Percentiles rank a stretch among this genome's conserved stretches.
These are phyloP conservation scores for Parus major DNA, from an alignment of 2,113 vertebrate species.

Conservation along the genomic window DNA sequence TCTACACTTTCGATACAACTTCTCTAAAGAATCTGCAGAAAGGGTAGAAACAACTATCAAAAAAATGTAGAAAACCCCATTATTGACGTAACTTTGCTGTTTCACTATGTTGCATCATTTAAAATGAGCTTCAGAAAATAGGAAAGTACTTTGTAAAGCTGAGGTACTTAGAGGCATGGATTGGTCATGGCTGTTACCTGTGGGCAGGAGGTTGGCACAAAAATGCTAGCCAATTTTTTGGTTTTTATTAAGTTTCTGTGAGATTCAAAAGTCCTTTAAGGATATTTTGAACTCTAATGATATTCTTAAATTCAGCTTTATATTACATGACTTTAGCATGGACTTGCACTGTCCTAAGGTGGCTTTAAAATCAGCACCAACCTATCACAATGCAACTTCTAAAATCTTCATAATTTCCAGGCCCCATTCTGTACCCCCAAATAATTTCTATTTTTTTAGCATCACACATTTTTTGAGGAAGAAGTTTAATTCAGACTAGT, in stretches of 20 bases:
- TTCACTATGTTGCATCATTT: neutral
- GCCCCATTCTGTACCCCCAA: neutral
- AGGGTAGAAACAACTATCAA: neutral
- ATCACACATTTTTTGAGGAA: neutral
- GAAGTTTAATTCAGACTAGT: neutral
- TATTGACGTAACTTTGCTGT: neutral
- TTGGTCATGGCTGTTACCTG: accelerated
- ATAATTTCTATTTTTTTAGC: neutral
- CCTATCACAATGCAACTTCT: neutral
- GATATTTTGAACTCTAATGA: neutral
- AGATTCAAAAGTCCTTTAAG: neutral
- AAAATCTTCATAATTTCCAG: neutral
- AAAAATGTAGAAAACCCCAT: neutral
- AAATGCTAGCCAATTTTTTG: neutral
- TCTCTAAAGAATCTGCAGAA: neutral
- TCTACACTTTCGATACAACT: neutral
- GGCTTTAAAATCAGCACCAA: neutral
- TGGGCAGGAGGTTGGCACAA: neutral
- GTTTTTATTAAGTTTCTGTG: neutral
- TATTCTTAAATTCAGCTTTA: neutral
- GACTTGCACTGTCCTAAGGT: neutral
- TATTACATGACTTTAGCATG: neutral
- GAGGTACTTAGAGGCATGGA: neutral
- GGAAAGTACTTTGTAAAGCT: neutral
- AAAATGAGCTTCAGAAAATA: neutral